Evolutionary conservation across 1,140 invertebrate genomes (phyloP), one percentile per base, ranked within the genome.

Genomic region (Macrosteles quadrilineatus): DNA sequence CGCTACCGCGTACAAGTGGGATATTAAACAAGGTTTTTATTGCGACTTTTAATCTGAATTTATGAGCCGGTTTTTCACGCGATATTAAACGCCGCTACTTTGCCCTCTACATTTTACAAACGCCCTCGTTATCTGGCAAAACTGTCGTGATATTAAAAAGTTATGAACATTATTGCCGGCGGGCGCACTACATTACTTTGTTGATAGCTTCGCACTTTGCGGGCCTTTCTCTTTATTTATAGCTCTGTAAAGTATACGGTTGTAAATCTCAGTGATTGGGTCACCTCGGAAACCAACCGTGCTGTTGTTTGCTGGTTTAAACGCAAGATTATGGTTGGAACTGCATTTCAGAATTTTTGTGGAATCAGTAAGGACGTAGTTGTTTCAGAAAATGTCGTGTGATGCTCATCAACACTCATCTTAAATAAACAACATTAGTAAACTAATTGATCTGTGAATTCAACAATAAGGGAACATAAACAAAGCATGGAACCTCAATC

Each of bases 41-140:
- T 59, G 55, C 21, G 23, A 59, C 55, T 59, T 59, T 30, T 59
- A 59, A 59, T 59, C 55, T 59, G 55, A 59, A 59, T 59, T 59
- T 59, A 59, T 59, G 55, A 23, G 14, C 21, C 55, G 55, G 55
- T 59, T 59, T 59, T 59, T 59, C 55, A 59, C 55, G 55, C 55
- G 55, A 59, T 59, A 59, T 59, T 59, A 59, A 59, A 59, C 55
- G 55, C 55, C 55, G 55, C 55, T 59, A 59, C 55, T 59, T 59
- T 59, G 4, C n/a, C 55, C 55, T 27, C 47, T 50, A 50, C 47
- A 50, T 50, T 50, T 50, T 50, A 50, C n/a, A 50, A 50, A 30
- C 55, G 55, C 55, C 21, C 55, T 59, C 55, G 55, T 59, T 59
- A 59, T 29, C 55, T 59, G 6, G 23, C 55, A 59, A 59, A 59